Percentiles rank a stretch among this genome's conserved stretches.
These are phyloP conservation scores for Pitta sordida DNA, from an alignment of 2,113 vertebrate species.

Conservation along the genomic window DNA sequence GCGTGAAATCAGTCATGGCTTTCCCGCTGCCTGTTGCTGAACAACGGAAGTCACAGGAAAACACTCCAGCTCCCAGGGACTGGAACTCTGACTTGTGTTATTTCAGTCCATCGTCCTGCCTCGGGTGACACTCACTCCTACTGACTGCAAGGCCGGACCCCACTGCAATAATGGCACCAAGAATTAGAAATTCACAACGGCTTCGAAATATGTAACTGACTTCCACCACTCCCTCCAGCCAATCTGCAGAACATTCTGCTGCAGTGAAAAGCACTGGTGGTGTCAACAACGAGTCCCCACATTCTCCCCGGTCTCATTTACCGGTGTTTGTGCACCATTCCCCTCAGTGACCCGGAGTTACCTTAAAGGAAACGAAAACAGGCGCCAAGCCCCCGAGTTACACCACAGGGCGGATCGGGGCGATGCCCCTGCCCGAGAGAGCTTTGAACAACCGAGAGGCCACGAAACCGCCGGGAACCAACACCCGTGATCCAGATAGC, in stretches of 20 bases:
- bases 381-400: fast-evolving
- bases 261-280: fast-evolving
- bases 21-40: not conserved
- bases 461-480: not conserved
- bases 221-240: not conserved
- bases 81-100: not conserved
- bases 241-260: not conserved
- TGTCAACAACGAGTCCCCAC: not conserved
- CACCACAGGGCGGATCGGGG: fast-evolving
- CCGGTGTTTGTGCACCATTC: too few relatives aligned
- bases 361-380: not conserved
- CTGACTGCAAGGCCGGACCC: fast-evolving
- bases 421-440: not conserved
- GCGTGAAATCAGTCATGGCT: not conserved
- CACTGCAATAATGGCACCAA: fast-evolving
- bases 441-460: not conserved
- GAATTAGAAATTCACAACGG: not conserved
- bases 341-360: not conserved
- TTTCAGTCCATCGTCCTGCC: not conserved
- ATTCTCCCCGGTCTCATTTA: not conserved
- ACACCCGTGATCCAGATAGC: too few relatives aligned
- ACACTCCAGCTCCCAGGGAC: not conserved
- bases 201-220: fast-evolving
- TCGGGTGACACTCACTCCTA: fast-evolving
- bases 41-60: not conserved